These are phyloP conservation scores for Typhlomys cinereus DNA, from an alignment of 2,113 vertebrate species.

Conservation along the genomic window DNA sequence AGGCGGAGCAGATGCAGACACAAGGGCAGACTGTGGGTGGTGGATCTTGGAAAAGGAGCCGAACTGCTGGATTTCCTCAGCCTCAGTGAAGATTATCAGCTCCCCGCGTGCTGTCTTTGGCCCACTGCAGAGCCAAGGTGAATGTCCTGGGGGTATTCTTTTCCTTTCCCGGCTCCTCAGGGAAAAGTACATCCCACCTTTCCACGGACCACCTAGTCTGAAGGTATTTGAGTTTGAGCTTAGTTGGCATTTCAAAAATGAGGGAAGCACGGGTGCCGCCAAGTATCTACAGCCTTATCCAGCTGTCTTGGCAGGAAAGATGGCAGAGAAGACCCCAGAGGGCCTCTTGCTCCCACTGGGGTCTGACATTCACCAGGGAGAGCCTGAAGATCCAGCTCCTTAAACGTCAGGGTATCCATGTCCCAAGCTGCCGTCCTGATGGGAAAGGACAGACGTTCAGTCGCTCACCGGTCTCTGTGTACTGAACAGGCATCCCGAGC, in stretches of 20 bases:
- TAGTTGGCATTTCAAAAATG: conserved; percentile 28
- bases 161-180: background rate
- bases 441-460: background rate
- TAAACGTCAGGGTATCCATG: background rate
- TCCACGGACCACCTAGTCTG: background rate
- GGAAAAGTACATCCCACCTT: background rate
- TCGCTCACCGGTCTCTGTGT: background rate
- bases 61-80: background rate
- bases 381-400: no score
- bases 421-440: background rate
- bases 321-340: background rate
- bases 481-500: background rate
- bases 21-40: no score
- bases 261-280: fast-evolving
- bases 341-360: background rate
- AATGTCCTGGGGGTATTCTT: background rate
- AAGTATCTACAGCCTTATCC: background rate
- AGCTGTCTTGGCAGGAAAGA: background rate
- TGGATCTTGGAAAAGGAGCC: background rate
- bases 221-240: background rate
- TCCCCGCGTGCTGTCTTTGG: background rate
- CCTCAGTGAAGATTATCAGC: background rate
- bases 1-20: fast-evolving
- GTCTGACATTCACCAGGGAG: no score
- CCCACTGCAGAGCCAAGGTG: background rate